A percentile compares a stretch with the other conserved stretches of the same genome.
These are phyloP conservation scores for Nannoperca australis DNA, from an alignment of 2,797 vertebrate genomes.

Conservation along the genomic window DNA sequence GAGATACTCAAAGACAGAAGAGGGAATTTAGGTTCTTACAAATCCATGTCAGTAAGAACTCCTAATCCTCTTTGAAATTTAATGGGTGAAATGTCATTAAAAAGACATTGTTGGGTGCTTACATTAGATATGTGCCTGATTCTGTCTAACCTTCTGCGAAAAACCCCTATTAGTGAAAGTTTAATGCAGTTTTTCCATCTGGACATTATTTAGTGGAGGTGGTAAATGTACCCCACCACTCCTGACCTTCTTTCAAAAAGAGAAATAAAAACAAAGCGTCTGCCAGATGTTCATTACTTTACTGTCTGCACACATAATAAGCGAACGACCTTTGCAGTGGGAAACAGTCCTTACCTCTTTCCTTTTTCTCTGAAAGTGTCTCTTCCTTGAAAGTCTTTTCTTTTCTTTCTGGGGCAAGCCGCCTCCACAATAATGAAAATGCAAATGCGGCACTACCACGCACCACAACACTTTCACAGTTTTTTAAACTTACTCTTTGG, in stretches of 20 bases:
- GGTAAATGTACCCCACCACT: neutral
- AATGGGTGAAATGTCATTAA: slow-evolving; percentile 42
- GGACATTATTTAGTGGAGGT: slow-evolving; percentile 8
- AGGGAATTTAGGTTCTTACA: slow-evolving; percentile 25
- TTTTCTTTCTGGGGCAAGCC: neutral
- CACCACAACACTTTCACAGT: neutral
- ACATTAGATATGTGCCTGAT: neutral
- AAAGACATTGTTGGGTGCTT: slow-evolving; percentile 23
- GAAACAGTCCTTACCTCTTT: neutral
- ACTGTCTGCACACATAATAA: slow-evolving; percentile 22
- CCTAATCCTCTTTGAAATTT: slow-evolving; percentile 53
- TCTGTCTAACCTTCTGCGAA: slow-evolving; percentile 1
- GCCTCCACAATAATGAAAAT: slow-evolving; percentile 30
- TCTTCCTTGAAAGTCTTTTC: neutral
- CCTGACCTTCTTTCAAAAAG: neutral
- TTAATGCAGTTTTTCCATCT: slow-evolving; percentile 19
- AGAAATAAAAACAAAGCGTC: neutral
- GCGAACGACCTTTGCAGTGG: slow-evolving; percentile 22
- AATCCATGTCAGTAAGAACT: slow-evolving; percentile 32
- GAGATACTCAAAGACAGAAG: slow-evolving; percentile 31
- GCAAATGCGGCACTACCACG: slow-evolving; percentile 2
- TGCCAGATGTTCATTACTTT: slow-evolving; percentile 3
- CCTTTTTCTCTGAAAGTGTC: slow-evolving; percentile 12
- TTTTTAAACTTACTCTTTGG: slow-evolving; percentile 13
- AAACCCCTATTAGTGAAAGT: slow-evolving; percentile 14